Conservation (phyloP, 2,797 vertebrate species). For the Pipistrellus kuhlii region DNA sequence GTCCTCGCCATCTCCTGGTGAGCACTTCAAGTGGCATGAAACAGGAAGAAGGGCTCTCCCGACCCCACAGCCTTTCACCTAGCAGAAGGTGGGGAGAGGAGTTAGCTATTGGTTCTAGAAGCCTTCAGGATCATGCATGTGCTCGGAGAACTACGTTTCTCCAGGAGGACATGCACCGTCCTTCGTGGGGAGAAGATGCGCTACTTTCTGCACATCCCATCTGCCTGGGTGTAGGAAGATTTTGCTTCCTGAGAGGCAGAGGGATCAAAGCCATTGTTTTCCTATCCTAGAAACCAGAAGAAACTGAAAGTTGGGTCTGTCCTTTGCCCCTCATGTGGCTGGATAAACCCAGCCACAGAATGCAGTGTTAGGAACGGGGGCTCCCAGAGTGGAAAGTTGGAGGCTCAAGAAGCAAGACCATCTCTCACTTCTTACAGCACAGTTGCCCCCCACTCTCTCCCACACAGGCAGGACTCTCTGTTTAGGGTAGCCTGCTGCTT, state of each 20-base stretch:
- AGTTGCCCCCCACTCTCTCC: background rate
- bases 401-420: constrained; percentile 63
- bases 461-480: background rate
- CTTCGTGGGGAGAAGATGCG: background rate
- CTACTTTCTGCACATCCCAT: background rate
- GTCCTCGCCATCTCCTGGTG: background rate
- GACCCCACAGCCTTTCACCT: background rate
- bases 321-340: background rate
- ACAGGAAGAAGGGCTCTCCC: background rate
- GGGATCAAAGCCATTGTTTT: background rate
- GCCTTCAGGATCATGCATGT: background rate
- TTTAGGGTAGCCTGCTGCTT: constrained; percentile 60
- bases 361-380: background rate
- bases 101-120: constrained; percentile 56
- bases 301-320: background rate
- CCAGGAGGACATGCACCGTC: rapidly evolving
- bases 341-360: constrained; percentile 55
- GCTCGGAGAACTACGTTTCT: constrained; percentile 31
- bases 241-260: background rate
- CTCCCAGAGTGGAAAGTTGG: background rate
- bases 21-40: background rate
- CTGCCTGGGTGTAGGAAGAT: background rate
- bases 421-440: background rate
- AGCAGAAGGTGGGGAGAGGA: background rate
- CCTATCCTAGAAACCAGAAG: background rate